A percentile compares a stretch with the other conserved stretches of the same genome.
phyloP scores from a whole-genome alignment of 1,140 invertebrate species.

The Drosophila tani region DNA sequence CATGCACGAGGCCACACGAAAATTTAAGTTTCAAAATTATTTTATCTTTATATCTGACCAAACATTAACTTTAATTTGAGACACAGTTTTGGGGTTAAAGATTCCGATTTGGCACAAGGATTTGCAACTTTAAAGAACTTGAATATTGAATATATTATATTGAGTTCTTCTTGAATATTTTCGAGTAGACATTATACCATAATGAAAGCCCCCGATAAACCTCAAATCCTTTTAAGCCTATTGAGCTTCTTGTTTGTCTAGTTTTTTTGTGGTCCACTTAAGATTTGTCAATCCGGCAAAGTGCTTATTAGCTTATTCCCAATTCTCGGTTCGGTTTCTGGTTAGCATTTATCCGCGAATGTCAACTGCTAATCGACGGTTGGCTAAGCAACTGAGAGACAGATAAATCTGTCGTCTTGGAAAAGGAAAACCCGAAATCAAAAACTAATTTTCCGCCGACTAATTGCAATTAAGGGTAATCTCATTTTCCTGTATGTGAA shows the following conservation, averaged over 20 bases:
- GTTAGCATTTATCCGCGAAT: slow-evolving; percentile 38
- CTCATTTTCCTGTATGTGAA: slow-evolving; percentile 27
- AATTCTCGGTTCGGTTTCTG: slow-evolving; percentile 31
- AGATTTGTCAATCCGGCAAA: slow-evolving; percentile 48
- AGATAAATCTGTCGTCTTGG: slow-evolving; percentile 28
- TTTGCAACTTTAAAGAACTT: too few species aligned
- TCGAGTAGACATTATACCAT: too few species aligned
- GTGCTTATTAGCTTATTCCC: slow-evolving; percentile 28
- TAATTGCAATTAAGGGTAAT: slow-evolving; percentile 52
- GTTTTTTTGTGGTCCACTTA: slow-evolving; percentile 29
- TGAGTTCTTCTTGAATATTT: too few species aligned
- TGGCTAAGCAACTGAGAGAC: slow-evolving; percentile 40
- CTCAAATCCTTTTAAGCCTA: slow-evolving; percentile 32
- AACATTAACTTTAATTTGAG: too few species aligned
- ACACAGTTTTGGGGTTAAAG: too few species aligned
- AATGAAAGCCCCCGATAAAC: background rate
- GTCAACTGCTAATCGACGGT: slow-evolving; percentile 40
- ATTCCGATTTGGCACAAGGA: too few species aligned
- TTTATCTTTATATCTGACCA: too few species aligned
- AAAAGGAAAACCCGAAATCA: slow-evolving; percentile 35
- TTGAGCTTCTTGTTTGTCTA: slow-evolving; percentile 16
- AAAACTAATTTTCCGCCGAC: slow-evolving; percentile 38
- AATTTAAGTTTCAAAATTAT: too few species aligned
- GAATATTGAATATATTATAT: too few species aligned
- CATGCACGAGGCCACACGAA: slow-evolving; percentile 34